These are phyloP conservation scores for Dyspetes luteomarginatus DNA, from an alignment of 2,888 invertebrate genomes.

Conservation along the genomic window DNA sequence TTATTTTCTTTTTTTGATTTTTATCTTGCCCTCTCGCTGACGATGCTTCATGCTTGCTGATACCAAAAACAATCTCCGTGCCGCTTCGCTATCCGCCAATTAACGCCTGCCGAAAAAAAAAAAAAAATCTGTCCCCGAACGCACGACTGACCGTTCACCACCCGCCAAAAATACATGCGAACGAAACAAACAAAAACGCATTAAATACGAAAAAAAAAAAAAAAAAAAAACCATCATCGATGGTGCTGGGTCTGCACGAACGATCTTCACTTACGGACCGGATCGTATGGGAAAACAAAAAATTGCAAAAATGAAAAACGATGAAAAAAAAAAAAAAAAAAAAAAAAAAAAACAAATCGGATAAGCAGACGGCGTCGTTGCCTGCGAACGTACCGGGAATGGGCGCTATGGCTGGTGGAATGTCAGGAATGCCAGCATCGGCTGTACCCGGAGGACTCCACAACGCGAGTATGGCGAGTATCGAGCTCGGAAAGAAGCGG, in stretches of 20 bases:
- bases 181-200: no score
- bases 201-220: constrained; percentile 69
- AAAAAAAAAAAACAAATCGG: constrained; percentile 66
- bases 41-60: constrained; percentile 84
- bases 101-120: constrained; percentile 78
- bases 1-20: constrained; percentile 83
- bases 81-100: constrained; percentile 84
- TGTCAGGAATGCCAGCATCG: constrained; percentile 83
- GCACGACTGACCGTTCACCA: constrained; percentile 73
- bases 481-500: constrained; percentile 98
- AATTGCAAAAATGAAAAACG: constrained; percentile 38
- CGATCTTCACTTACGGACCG: constrained; percentile 55
- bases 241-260: constrained; percentile 58
- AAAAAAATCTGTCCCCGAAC: constrained; percentile 54
- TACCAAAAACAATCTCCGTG: constrained; percentile 77
- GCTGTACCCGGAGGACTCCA: constrained; percentile 86
- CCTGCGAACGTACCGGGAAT: constrained; percentile 81
- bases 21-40: constrained; percentile 84
- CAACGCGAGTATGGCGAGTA: constrained; percentile 89
- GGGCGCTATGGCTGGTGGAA: constrained; percentile 81
- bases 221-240: constrained; percentile 61
- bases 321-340: constrained; percentile 56
- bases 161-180: constrained; percentile 71
- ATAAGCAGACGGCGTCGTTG: constrained; percentile 81
- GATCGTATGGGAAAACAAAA: constrained; percentile 59